Evolutionary conservation across 2,797 vertebrate genomes (phyloP).

Genomic region (Danio choprae): DNA sequence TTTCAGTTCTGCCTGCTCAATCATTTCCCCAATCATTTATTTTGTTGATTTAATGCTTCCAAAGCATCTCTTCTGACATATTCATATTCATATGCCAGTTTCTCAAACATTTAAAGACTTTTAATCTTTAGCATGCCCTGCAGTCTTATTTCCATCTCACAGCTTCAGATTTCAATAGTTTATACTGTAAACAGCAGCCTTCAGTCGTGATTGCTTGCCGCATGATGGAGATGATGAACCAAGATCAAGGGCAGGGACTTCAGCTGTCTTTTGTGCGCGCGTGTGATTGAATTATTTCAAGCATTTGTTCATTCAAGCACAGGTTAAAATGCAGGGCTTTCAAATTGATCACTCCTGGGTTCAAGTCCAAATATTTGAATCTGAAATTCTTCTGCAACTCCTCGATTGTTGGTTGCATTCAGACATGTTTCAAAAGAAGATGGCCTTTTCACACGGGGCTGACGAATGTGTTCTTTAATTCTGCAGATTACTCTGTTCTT

Average conservation of each 20-base stretch:
- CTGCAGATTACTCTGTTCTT: neutral
- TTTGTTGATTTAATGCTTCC: neutral
- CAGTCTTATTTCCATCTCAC: neutral
- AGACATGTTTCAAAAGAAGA: neutral
- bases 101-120: constrained; percentile 2
- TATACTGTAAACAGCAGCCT: constrained; percentile 10
- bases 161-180: constrained; percentile 23
- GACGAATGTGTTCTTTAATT: constrained; percentile 9
- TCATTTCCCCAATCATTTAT: neutral
- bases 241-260: constrained; percentile 32
- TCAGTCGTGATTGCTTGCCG: constrained; percentile 1
- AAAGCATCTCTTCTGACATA: neutral
- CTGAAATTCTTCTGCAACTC: neutral
- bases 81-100: neutral
- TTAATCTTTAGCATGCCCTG: neutral
- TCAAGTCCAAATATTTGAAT: neutral
- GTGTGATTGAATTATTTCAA: constrained; percentile 8
- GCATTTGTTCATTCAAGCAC: constrained; percentile 1
- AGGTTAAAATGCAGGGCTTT: constrained; percentile 21
- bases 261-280: neutral
- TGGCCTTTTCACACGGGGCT: neutral
- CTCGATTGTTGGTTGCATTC: neutral
- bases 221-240: neutral
- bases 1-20: neutral
- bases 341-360: neutral